Base-by-base conservation (phyloP, 2,113 vertebrate genomes). In the Tapirus terrestris region DNA sequence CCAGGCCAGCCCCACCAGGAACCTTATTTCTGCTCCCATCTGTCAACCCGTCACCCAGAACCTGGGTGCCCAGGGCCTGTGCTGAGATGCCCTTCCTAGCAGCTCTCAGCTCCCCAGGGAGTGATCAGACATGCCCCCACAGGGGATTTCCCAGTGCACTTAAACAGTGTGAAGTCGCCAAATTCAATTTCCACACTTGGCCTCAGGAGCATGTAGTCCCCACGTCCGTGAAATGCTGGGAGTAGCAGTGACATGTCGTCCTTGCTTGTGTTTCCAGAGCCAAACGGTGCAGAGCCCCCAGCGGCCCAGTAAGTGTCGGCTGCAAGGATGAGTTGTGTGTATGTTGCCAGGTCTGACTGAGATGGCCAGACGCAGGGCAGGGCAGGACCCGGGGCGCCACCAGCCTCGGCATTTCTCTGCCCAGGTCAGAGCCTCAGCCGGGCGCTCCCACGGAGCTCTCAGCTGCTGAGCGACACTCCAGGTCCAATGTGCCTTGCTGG, bases 181-280 rank as follows among this genome's bases (percentile, higher is more conserved):
- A 29, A 33, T 60, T 25, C 3, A 5, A 13, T 48, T 65, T 51
- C 65, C 48, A 58, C 58, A 2, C 56, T 18, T 0, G 1, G 2
- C 17, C 76, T 23, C 9, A 6, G 93, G 43, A 58, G 5, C 84
- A 29, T 3, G 4, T 2, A 56, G 29, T 45, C 21, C 48, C 4
- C 48, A 8, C 16, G 0, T 27, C 60, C 12, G 8, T 33, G 84
- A 31, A 5, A 25, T 27, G 76, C 33, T 7, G 17, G 75, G 8
- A 12, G 68, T 43, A 0, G n/a, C 9, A 2, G 3, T 0, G 0
- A 5, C 0, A n/a, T 1, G 0, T 31, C 13, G 3, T 29, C 75
- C 21, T 36, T 29, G 29, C 13, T 1, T 8, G 8, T 9, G 12
- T 20, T 33, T 31, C 72, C 72, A 20, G 45, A 65, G 53, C 17